Percentiles rank a stretch among this genome's conserved stretches.
phyloP scores from a whole-genome alignment of 2,888 invertebrate species.

The Caenorhabditis sp. region DNA sequence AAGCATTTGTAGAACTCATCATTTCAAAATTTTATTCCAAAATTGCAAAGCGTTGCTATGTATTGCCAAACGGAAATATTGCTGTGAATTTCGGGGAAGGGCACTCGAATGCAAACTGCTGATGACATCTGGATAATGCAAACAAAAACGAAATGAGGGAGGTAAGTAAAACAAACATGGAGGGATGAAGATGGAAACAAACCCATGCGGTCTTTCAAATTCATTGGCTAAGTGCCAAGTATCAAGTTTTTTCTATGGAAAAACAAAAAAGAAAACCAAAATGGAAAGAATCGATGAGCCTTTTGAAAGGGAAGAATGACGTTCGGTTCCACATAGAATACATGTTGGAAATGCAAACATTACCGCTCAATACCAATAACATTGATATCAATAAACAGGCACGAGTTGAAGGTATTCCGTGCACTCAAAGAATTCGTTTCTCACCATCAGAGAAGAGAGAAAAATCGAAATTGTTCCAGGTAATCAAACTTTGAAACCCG shows the following conservation, averaged over 20 bases:
- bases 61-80: background rate
- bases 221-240: conserved; percentile 4
- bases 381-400: conserved; percentile 23
- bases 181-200: conserved; percentile 41
- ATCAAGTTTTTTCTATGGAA: background rate
- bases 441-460: background rate
- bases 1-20: too few relatives aligned
- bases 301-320: conserved; percentile 18
- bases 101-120: conserved; percentile 28
- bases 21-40: background rate
- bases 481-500: conserved; percentile 23
- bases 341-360: conserved; percentile 18
- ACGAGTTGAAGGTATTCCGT: conserved; percentile 23
- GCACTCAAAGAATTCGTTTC: background rate
- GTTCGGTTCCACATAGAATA: conserved; percentile 13
- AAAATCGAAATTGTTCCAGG: conserved; percentile 11
- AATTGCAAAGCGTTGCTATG: conserved; percentile 7
- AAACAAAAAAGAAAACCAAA: too few relatives aligned
- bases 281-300: too few relatives aligned
- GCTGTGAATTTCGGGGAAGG: conserved; percentile 2
- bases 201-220: conserved; percentile 23
- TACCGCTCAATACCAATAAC: conserved; percentile 15
- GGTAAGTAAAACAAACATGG: conserved; percentile 42
- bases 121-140: conserved; percentile 46
- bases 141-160: conserved; percentile 36